Conservation (phyloP, 1,140 invertebrate species). For the Drosophila dunni region DNA sequence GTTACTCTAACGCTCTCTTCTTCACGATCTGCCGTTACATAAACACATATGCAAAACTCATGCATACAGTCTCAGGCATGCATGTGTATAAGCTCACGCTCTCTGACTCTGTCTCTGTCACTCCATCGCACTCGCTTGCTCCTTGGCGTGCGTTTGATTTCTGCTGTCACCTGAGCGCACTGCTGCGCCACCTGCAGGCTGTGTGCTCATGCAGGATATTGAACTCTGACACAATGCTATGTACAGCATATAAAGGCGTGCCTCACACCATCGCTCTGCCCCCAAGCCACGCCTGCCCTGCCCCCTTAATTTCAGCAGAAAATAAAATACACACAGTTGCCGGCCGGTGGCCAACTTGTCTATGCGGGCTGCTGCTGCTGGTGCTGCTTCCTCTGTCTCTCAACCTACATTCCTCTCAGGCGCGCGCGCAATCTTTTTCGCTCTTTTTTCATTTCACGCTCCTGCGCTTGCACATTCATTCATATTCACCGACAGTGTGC, state of each 20-base stretch:
- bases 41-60: no score
- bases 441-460: conserved; percentile 3
- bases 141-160: background rate
- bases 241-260: conserved; percentile 41
- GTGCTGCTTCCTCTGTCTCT: background rate
- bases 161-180: conserved; percentile 17
- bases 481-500: conserved; percentile 19
- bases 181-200: conserved; percentile 34
- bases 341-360: conserved; percentile 68
- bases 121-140: background rate
- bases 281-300: background rate
- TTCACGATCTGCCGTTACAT: no score
- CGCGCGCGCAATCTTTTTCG: background rate
- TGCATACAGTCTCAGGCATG: no score
- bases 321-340: conserved; percentile 15
- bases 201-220: conserved; percentile 66
- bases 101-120: background rate
- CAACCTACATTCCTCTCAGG: background rate
- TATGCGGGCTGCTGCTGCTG: conserved; percentile 4
- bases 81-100: background rate
- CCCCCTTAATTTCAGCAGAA: background rate
- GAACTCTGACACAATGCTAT: conserved; percentile 80
- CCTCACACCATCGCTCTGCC: background rate
- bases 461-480: conserved; percentile 31
- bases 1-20: no score